These are phyloP conservation scores for Calidris pygmaea DNA, from an alignment of 2,113 vertebrate genomes.

Conservation along the genomic window DNA sequence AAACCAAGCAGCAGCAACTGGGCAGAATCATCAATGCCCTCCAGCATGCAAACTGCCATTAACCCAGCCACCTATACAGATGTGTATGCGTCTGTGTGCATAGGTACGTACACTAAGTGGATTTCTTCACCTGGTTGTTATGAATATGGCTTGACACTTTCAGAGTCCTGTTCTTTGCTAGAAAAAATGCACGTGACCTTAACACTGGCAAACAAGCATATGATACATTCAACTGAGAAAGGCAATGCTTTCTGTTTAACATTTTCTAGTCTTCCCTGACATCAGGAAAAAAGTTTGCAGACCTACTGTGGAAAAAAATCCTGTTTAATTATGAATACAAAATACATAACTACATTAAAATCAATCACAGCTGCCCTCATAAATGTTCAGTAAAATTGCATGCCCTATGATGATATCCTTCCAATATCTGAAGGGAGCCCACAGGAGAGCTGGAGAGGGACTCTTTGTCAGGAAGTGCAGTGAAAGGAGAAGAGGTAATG, in stretches of 20 bases:
- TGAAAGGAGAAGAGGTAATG: too few species aligned
- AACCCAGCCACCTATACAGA: neutral
- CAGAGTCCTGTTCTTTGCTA: neutral
- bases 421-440: too few species aligned
- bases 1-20: neutral
- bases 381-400: neutral
- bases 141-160: neutral
- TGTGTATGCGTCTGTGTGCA: neutral
- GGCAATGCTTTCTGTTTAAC: neutral
- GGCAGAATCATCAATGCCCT: neutral
- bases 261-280: neutral
- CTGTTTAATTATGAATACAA: neutral
- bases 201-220: neutral
- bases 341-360: neutral
- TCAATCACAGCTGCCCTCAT: neutral
- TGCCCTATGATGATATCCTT: neutral
- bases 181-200: neutral
- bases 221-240: neutral
- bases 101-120: accelerated
- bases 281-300: neutral
- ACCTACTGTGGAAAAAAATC: neutral
- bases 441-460: too few species aligned
- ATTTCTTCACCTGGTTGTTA: neutral
- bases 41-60: neutral
- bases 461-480: too few species aligned